Evolutionary conservation across 2,888 invertebrate species (phyloP).

Genomic region (Syrista parreyssii): DNA sequence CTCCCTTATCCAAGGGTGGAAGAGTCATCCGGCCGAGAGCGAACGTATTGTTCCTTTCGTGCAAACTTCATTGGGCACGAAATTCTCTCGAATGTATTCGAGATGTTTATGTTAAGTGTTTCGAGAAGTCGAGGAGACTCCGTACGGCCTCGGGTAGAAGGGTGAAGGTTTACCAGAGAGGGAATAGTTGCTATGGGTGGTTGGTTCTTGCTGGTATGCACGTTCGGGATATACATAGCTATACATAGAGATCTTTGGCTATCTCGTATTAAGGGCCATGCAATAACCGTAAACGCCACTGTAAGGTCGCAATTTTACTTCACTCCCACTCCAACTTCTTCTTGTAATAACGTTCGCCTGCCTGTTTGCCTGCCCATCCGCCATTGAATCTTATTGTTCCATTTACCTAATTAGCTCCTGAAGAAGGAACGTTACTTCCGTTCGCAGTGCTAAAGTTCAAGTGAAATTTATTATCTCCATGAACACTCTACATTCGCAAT

Average conservation of each 20-base stretch:
- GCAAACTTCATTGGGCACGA: slow-evolving; percentile 12
- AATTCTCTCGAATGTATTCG: slow-evolving; percentile 9
- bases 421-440: not conserved
- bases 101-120: slow-evolving; percentile 3
- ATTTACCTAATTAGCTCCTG: slow-evolving; percentile 38
- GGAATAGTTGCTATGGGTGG: not conserved
- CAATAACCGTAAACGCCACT: slow-evolving; percentile 37
- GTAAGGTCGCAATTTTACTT: slow-evolving; percentile 28
- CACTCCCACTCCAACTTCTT: not conserved
- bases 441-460: not conserved
- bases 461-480: not conserved
- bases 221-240: not conserved
- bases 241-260: not conserved
- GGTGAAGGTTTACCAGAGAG: not conserved
- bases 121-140: not conserved
- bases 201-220: not conserved
- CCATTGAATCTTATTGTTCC: slow-evolving; percentile 29
- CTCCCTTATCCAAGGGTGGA: not conserved
- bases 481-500: not conserved
- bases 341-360: not conserved
- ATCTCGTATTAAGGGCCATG: slow-evolving; percentile 18
- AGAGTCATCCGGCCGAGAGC: not conserved
- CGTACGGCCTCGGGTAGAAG: not conserved
- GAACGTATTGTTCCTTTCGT: slow-evolving; percentile 3
- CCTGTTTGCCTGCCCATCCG: not conserved